These are phyloP conservation scores for Saccostrea cuccullata DNA, from an alignment of 1,140 invertebrate species.

Conservation along the genomic window DNA sequence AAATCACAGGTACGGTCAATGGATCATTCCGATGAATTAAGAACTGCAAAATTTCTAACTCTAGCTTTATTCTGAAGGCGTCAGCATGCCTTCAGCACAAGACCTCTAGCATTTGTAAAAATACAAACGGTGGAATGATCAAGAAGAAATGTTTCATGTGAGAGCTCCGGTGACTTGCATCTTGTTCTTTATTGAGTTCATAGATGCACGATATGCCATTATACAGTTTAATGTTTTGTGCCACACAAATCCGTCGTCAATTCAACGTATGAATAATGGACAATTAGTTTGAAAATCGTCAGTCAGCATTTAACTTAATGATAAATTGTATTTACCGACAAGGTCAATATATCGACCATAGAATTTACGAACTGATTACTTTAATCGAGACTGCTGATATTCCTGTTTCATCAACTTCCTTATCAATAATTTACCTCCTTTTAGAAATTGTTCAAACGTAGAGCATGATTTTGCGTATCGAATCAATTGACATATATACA, in stretches of 20 bases:
- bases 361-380: no score
- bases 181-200: background rate
- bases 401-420: no score
- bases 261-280: no score
- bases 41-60: background rate
- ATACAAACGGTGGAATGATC: background rate
- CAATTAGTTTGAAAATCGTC: no score
- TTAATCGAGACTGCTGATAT: no score
- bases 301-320: no score
- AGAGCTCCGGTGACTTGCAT: background rate
- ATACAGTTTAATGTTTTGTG: background rate
- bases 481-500: no score
- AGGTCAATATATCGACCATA: no score
- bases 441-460: no score
- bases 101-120: background rate
- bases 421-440: no score
- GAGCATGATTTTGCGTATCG: no score
- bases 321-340: no score
- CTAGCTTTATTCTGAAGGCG: background rate
- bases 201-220: background rate
- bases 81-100: background rate
- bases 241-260: background rate
- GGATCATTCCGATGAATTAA: background rate
- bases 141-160: background rate
- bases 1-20: background rate